These are phyloP conservation scores for Thaumatotibia leucotreta DNA, from an alignment of 1,140 invertebrate species.

Conservation along the genomic window DNA sequence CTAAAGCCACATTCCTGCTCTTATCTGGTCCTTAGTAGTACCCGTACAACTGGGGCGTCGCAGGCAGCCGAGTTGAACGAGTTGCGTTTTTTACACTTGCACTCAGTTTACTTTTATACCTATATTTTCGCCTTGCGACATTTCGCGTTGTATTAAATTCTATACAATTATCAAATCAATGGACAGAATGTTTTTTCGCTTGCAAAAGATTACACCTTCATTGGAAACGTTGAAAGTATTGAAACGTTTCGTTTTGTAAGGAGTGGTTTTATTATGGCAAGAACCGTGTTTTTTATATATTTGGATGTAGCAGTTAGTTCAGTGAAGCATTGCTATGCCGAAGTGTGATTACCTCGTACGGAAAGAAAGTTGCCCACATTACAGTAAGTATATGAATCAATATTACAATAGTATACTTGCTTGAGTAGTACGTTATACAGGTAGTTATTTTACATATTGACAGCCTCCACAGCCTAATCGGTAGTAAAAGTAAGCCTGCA, in stretches of 20 bases:
- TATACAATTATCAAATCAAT: slow-evolving; percentile 14
- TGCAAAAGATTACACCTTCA: slow-evolving; percentile 2
- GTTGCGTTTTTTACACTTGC: slow-evolving; percentile 33
- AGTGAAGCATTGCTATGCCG: not conserved
- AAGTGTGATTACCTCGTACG: not conserved
- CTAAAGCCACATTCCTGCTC: slow-evolving; percentile 12
- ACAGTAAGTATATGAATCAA: not conserved
- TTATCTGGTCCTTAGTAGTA: slow-evolving; percentile 29
- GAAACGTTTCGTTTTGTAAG: not conserved
- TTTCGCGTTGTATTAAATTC: slow-evolving; percentile 24
- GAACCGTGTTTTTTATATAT: not conserved
- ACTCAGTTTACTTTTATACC: slow-evolving; percentile 19
- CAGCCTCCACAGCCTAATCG: no score
- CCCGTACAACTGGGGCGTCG: slow-evolving; percentile 31
- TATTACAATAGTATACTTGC: not conserved
- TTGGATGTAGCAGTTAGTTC: not conserved
- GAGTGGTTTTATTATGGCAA: not conserved
- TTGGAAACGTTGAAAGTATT: no score
- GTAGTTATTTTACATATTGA: no score
- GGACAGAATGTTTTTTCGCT: not conserved
- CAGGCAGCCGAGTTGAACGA: slow-evolving; percentile 31
- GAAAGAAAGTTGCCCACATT: slow-evolving; percentile 6
- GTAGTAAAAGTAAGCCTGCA: no score
- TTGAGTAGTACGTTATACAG: no score
- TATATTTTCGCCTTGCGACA: slow-evolving; percentile 27